Conservation (phyloP, 2,113 vertebrate species). For the Entomyzon cyanotis region DNA sequence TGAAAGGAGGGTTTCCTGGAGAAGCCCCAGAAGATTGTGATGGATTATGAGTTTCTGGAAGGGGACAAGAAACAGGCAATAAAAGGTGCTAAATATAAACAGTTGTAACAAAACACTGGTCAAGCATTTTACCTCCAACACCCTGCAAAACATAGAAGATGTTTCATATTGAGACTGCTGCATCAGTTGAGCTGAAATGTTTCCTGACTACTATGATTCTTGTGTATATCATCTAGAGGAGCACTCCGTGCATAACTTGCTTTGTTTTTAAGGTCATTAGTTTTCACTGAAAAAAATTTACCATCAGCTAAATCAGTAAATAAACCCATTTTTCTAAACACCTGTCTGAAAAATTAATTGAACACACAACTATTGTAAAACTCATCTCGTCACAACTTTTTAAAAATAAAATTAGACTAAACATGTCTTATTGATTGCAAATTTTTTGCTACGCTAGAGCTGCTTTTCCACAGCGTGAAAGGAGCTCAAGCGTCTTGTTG, state of each 20-base stretch:
- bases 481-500: neutral
- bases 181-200: neutral
- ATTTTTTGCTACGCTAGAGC: neutral
- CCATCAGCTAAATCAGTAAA: neutral
- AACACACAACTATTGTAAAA: neutral
- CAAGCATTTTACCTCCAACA: neutral
- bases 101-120: neutral
- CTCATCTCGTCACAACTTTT: neutral
- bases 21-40: conserved; percentile 28
- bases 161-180: neutral
- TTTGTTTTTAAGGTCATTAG: neutral
- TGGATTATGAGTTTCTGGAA: neutral
- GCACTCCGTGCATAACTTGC: neutral
- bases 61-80: conserved; percentile 17
- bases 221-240: neutral
- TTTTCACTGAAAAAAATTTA: neutral
- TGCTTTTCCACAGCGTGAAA: neutral
- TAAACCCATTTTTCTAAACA: neutral
- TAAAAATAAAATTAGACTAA: conserved; percentile 35
- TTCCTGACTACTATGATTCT: neutral
- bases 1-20: conserved; percentile 32
- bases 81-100: conserved; percentile 20
- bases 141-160: neutral
- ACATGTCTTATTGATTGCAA: neutral
- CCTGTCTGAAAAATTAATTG: neutral